Evolutionary conservation across 2,888 invertebrate genomes (phyloP), one percentile per base, ranked within the genome.

Genomic region (Drosophila mettleri): DNA sequence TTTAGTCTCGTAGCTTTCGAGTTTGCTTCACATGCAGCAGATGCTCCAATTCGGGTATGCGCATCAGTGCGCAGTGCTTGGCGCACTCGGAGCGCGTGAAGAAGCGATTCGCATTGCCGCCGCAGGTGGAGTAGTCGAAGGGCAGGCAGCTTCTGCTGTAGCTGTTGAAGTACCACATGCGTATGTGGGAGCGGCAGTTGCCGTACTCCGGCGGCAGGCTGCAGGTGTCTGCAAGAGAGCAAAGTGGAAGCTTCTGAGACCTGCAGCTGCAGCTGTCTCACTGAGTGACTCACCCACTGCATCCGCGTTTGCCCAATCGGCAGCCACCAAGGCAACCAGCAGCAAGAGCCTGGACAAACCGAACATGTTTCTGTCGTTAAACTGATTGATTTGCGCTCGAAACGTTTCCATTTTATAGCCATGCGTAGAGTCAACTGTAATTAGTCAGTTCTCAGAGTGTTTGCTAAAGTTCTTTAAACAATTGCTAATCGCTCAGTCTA

Each of bases 111-210:
- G 2, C 2, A 31, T 74, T 79, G 27, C 79, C 75, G 1, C 62
- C 75, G 8, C 79, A 77, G 27, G 34, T 34, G 1, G 77, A 79
- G 8, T 74, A 75, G 16, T 9, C 22, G 20, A 77, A 79, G 1
- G 5, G 12, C 1, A 7, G 27, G 45, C 62, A 65, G 1, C n/a
- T 39, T 2, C 8, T 39, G 10, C 12, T 0, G 2, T 14, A 3
- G 8, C 2, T 2, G 1, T 27, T 58, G 29, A 14, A 79, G 46
- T 53, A 39, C 75, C 71, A 74, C 58, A 64, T 57, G 8, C 39
- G 38, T 1, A 34, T 10, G 0, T 31, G 20, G 3, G 16, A 24
- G 1, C 3, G 7, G 27, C 76, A 76, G 0, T 9, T 0, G 1
- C 76, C 78, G 27, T 55, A 61, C 0, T 7, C 1, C 0, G 69